phyloP scores from a whole-genome alignment of 2,797 vertebrate species.

The Adrianichthys oophorus region DNA sequence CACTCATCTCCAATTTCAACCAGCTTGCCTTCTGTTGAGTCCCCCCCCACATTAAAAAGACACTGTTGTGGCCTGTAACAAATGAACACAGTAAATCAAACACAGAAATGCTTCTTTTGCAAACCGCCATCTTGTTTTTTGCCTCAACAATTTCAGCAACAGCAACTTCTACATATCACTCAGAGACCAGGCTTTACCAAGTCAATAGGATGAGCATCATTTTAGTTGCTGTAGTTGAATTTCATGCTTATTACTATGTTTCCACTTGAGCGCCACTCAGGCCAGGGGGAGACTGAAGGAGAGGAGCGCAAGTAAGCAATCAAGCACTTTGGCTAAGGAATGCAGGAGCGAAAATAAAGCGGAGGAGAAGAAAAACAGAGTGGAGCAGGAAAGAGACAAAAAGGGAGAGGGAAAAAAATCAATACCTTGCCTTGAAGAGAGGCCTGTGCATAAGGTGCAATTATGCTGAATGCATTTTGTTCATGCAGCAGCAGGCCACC shows the following conservation, averaged over 20 bases:
- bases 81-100: conserved; percentile 47
- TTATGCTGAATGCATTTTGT: conserved; percentile 80
- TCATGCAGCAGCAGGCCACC: conserved; percentile 60
- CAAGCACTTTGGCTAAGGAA: conserved; percentile 52
- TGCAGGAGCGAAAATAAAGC: conserved; percentile 70
- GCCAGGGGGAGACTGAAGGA: conserved; percentile 33
- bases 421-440: conserved; percentile 74
- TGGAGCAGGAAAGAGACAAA: conserved; percentile 48
- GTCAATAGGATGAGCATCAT: conserved; percentile 62
- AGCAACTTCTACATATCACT: conserved; percentile 22
- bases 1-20: conserved; percentile 35
- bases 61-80: conserved; percentile 26
- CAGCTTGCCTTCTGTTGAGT: conserved; percentile 28
- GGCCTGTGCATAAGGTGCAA: conserved; percentile 76
- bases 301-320: conserved; percentile 13
- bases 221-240: conserved; percentile 63
- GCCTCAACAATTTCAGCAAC: conserved; percentile 4
- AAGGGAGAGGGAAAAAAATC: conserved; percentile 66
- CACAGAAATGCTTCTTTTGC: conserved; percentile 10
- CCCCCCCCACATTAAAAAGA: conserved; percentile 47
- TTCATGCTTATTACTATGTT: conserved; percentile 66
- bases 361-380: conserved; percentile 67
- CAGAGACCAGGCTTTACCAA: conserved; percentile 22
- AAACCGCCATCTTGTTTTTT: conserved; percentile 5
- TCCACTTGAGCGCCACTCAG: conserved; percentile 57